These are phyloP conservation scores for Crotophaga sulcirostris DNA, from an alignment of 2,113 vertebrate species.

Conservation along the genomic window DNA sequence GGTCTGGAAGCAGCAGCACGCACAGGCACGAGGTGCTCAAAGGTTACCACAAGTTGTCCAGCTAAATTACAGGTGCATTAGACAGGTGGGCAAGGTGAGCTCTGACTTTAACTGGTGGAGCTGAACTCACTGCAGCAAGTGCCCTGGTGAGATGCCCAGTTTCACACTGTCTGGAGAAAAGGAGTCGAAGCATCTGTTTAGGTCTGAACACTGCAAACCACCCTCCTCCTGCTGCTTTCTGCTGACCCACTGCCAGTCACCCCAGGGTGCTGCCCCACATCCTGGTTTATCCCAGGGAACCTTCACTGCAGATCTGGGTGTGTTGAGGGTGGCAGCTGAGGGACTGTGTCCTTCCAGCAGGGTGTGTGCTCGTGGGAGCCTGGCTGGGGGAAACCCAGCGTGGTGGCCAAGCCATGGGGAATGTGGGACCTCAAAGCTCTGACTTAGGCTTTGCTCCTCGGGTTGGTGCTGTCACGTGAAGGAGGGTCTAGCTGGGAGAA, in stretches of 20 bases:
- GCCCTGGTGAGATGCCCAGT: not conserved
- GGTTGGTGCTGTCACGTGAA: not conserved
- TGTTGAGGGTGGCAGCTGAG: not conserved
- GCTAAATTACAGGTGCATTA: not conserved
- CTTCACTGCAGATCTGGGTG: not conserved
- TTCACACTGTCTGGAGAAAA: not conserved
- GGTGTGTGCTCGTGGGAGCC: not conserved
- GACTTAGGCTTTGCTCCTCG: not conserved
- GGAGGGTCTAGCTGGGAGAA: not conserved
- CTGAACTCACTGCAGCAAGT: not conserved
- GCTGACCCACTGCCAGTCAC: not conserved
- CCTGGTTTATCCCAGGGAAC: not conserved
- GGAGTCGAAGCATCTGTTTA: not conserved
- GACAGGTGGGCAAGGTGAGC: not conserved
- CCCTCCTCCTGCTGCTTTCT: not conserved
- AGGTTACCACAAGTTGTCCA: not conserved
- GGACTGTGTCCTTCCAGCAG: not conserved
- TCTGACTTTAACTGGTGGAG: not conserved
- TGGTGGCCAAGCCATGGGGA: not conserved
- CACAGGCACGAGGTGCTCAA: not conserved
- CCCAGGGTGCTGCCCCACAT: not conserved
- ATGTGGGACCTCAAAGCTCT: accelerated
- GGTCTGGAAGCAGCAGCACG: not conserved
- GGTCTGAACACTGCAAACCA: not conserved
- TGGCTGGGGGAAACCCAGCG: not conserved